Evolutionary conservation across 2,888 invertebrate genomes (phyloP), one percentile per base, ranked within the genome.

Genomic region (Merodon equestris): DNA sequence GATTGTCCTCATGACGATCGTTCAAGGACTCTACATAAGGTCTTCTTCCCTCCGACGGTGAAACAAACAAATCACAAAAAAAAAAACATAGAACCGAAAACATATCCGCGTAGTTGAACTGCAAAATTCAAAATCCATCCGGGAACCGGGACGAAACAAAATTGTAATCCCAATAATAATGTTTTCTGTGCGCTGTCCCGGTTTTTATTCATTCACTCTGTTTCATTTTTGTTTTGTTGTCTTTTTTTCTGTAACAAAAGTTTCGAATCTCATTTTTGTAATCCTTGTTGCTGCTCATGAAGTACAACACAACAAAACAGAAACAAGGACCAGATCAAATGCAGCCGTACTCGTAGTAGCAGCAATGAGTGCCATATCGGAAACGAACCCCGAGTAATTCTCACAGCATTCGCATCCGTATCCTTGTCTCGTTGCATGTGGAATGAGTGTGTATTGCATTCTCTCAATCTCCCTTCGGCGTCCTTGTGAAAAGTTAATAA

Each of bases 401-500:
- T 72, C 77, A 73, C 73, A 73, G 67, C 73, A 68, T 67, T 77
- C 77, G 54, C 67, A 77, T 77, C 72, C 72, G 72, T 14, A 77
- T 77, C 27, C 27, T 27, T 27, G 27, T 27, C 7, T 7, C 27
- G 27, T 27, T 27, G 27, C 27, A 27, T 27, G 27, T 27, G 27
- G 7, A 27, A 27, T 7, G 27, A 60, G 71, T 71, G 64, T 76
- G 61, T 61, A 77, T 61, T 57, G 61, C 68, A 58, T n/a, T n/a
- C 53, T 57, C 57, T 45, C 51, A 18, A 66, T 42, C 50, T 50
- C 45, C 67, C 51, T 45, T 57, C 17, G 63, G 45, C 57, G 53
- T 77, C 57, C 72, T 77, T 71, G 64, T 40, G 76, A 77, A 77
- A 77, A 77, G 77, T 77, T 77, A 77, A 77, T 73, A 77, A 77